Evolutionary conservation across 1,140 invertebrate genomes (phyloP).

Genomic region (Drosophila trapezifrons): DNA sequence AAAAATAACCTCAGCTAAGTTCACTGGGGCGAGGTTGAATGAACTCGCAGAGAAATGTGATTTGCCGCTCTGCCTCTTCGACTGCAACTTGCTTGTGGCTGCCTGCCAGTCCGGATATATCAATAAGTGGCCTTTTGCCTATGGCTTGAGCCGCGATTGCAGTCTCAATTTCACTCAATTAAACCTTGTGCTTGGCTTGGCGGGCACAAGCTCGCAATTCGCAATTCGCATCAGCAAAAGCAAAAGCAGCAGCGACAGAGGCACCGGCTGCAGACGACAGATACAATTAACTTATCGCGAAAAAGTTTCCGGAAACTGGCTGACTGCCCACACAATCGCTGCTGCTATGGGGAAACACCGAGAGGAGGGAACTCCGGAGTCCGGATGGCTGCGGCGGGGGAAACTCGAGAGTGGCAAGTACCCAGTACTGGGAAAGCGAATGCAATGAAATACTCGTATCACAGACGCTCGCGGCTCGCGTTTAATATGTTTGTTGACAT

Average conservation of each 20-base stretch:
- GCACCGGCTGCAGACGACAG: conserved; percentile 58
- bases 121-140: conserved; percentile 72
- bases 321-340: conserved; percentile 70
- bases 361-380: conserved; percentile 9
- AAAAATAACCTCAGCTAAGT: conserved; percentile 84
- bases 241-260: background rate
- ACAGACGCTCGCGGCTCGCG: conserved; percentile 49
- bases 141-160: conserved; percentile 56
- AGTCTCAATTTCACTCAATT: conserved; percentile 78
- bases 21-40: conserved; percentile 84
- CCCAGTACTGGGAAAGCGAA: conserved; percentile 42
- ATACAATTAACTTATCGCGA: conserved; percentile 82
- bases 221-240: conserved; percentile 24
- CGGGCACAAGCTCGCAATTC: conserved; percentile 58
- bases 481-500: conserved; percentile 82
- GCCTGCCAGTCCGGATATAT: conserved; percentile 72
- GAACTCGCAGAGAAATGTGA: conserved; percentile 72
- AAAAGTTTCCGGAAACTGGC: conserved; percentile 77
- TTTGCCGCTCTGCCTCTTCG: conserved; percentile 13
- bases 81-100: conserved; percentile 57
- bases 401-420: conserved; percentile 23
- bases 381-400: conserved; percentile 9
- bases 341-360: conserved; percentile 20
- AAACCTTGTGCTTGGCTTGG: conserved; percentile 60
- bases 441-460: conserved; percentile 56